A percentile compares a stretch with the other conserved stretches of the same genome.
Evolutionary conservation across 2,888 invertebrate species (phyloP).

Genomic region (Nysson spinosus): DNA sequence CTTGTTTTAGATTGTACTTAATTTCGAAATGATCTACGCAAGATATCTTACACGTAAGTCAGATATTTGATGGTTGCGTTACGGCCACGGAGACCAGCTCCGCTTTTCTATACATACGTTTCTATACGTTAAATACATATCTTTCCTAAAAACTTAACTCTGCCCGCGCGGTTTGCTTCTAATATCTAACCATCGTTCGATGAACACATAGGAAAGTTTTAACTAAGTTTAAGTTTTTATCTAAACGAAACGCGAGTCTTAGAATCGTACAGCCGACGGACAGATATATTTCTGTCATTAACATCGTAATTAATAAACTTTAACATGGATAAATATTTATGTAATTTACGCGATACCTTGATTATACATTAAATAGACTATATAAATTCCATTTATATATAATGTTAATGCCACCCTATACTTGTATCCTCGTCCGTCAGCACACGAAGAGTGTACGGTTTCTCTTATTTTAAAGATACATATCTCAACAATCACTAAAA

Average conservation of each 20-base stretch:
- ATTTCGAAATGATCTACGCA: constrained; percentile 38
- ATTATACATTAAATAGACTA: constrained; percentile 44
- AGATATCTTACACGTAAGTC: constrained; percentile 36
- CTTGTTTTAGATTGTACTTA: constrained; percentile 27
- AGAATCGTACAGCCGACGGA: constrained; percentile 11
- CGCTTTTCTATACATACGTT: constrained; percentile 26
- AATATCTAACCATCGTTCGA: constrained; percentile 22
- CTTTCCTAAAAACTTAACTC: constrained; percentile 37
- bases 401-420: constrained; percentile 8
- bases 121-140: no score
- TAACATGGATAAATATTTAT: constrained; percentile 46
- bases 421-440: background rate
- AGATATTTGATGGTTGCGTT: constrained; percentile 44
- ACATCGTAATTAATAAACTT: constrained; percentile 40
- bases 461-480: no score
- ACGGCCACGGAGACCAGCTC: constrained; percentile 53
- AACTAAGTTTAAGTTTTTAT: no score
- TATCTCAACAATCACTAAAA: no score
- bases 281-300: constrained; percentile 30
- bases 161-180: constrained; percentile 12
- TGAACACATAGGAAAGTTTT: constrained; percentile 35
- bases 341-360: constrained; percentile 37
- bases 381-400: constrained; percentile 37
- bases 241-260: no score
- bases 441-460: constrained; percentile 16